Percentiles rank a stretch among this genome's conserved stretches.
Conservation (phyloP, 2,797 vertebrate species). For the Takifugu ocellatus region DNA sequence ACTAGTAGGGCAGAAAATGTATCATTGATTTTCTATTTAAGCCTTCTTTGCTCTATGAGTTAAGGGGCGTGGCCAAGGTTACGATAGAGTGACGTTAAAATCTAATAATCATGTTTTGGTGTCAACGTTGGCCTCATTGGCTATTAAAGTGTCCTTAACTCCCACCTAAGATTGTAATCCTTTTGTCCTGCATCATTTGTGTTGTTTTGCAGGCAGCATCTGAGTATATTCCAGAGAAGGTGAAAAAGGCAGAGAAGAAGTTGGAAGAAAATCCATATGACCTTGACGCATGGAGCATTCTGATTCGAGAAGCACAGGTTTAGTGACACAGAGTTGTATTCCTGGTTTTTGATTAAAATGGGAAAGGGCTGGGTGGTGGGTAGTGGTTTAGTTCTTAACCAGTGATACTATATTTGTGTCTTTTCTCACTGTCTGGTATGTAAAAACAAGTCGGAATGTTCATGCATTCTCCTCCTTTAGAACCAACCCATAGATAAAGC, state of each 20-base stretch:
- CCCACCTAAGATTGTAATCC: slow-evolving; percentile 19
- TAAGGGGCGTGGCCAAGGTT: neutral
- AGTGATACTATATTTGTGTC: slow-evolving; percentile 27
- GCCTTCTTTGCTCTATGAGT: too few relatives aligned
- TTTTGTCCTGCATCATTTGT: slow-evolving; percentile 41
- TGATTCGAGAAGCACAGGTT: slow-evolving; percentile 99
- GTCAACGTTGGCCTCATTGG: neutral
- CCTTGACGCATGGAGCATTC: slow-evolving; percentile 99
- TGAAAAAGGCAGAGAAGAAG: slow-evolving; percentile 99
- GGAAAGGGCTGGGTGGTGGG: slow-evolving; percentile 42
- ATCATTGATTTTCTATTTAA: too few relatives aligned
- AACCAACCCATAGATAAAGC: slow-evolving; percentile 99
- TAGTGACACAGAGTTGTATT: slow-evolving; percentile 99
- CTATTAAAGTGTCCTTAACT: neutral
- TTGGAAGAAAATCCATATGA: slow-evolving; percentile 99
- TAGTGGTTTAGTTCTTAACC: slow-evolving; percentile 3
- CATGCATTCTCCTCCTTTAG: slow-evolving; percentile 93
- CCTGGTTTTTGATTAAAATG: slow-evolving; percentile 77
- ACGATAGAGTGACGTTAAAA: accelerated
- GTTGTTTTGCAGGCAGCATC: slow-evolving; percentile 78
- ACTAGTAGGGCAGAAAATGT: too few relatives aligned
- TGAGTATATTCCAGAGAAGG: slow-evolving; percentile 99
- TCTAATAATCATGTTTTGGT: neutral
- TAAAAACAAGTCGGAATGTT: slow-evolving; percentile 82
- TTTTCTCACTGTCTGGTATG: slow-evolving; percentile 18